Evolutionary conservation across 1,140 invertebrate species (phyloP), one percentile per base, ranked within the genome.

Genomic region (Cydia strobilella): DNA sequence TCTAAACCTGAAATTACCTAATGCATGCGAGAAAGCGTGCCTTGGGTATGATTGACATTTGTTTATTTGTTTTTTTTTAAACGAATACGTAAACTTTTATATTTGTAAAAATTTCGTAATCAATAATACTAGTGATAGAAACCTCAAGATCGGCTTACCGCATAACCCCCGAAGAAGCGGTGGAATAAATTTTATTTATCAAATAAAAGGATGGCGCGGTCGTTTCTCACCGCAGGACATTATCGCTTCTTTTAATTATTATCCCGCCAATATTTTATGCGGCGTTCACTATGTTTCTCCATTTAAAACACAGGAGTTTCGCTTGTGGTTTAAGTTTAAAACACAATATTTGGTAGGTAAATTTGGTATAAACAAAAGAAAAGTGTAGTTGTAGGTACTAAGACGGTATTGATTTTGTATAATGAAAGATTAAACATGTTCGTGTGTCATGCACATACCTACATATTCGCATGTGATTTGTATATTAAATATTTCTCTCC

Each of bases 181-280:
- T 79, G 83, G 84, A 88, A 93, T 93, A 93, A 93, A 93, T 93
- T 93, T 90, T 93, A 91, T 91, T 93, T 93, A 93, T 93, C 90
- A 93, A 91, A 92, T 92, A 91, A 92, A 92, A 91, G 90, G 90
- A 91, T 91, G 89, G 90, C 82, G 83, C 79, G 87, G 79, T 90
- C 90, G 90, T 92, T 90, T 90, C 89, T 92, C 89, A 93, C 88
- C 78, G 87, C 83, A 79, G 88, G 91, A 91, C 87, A 88, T 91
- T 93, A 91, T 91, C 90, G 87, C 89, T 87, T 86, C 89, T 91
- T 91, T 91, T 93, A 93, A 93, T 93, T 91, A 93, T 91, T 91
- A 91, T 91, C 90, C 90, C 84, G 80, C 89, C 89, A 82, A 93
- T 93, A 91, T 91, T 90, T 90, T 83, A 85, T 86, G 73, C 76